Base-by-base conservation (phyloP, 1,140 invertebrate genomes). In the Colletes latitarsis region DNA sequence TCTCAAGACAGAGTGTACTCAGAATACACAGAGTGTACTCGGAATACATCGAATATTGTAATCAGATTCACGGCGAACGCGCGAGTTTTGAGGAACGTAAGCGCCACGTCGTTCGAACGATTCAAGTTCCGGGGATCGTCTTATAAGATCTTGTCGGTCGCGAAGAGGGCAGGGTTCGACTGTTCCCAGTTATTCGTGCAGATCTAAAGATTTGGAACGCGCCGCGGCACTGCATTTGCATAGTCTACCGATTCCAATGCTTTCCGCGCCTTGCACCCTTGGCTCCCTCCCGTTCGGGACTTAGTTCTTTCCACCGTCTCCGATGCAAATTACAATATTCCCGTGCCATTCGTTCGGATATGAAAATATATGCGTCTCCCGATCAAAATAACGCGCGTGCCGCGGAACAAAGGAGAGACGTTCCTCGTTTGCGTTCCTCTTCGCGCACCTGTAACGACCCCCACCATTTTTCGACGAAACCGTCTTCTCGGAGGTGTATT, bases 291-390 rank as follows among this genome's bases (percentile, higher is more conserved):
- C 80, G 73, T 82, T 81, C 79, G 75, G 86, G 88, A 92, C 90
- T 92, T 90, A 90, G 85, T 90, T 92, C 90, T 92, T 92, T 90
- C 87, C 83, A 82, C 88, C 91, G 89, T 92, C 89, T 91, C 82
- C 85, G 71, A 93, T 93, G 92, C 90, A 93, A 92, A 93, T 93
- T 93, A 91, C 92, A 93, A 93, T 93, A 93, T 93, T 93, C 90
- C 91, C 89, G 85, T 82, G 88, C 81, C 83, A 77, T 88, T 92
- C 89, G 87, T 89, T 91, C 87, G 90, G 88, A 91, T 91, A 90
- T 88, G 91, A 93, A 92, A 92, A 93, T 93, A 89, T 93, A 93
- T 91, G 90, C 87, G 88, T 85, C 82, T 89, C 66, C 81, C 82
- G 88, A 92, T 92, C 86, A 90, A 92, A 93, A 91, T 91, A 91